Base-by-base conservation (phyloP, 2,113 vertebrate genomes). In the Charadrius vociferus region DNA sequence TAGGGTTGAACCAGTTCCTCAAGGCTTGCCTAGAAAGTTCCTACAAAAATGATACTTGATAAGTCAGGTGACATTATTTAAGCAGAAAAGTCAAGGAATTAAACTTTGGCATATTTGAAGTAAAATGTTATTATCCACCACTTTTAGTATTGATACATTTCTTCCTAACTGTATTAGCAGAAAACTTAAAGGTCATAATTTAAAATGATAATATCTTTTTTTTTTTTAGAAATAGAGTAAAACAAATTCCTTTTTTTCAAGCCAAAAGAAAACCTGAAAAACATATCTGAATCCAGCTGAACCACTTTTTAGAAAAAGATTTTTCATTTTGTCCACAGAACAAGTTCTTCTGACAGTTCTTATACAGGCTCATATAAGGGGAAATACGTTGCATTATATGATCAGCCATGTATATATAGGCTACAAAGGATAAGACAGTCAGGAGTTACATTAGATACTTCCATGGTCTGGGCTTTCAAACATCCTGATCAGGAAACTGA, bases 221-320 rank as follows among this genome's bases (percentile, higher is more conserved):
- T 50, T 77, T 53, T 50, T 77, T 86, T 50, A 34, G 26, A 70
- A 75, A 20, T 5, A 36, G 9, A 53, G 4, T 21, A 26, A 77
- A 63, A 59, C 6, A 66, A 79, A 65, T 41, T 27, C 18, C 14
- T 34, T 63, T 75, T 43, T 59, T 80, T 36, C 29, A 52, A 10
- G 14, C 47, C 23, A 23, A 61, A 22, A 32, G 7, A 6, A 88
- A 90, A n/a, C 5, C 4, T 37, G 16, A 65, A 45, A 81, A 61
- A 7, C 13, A 30, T n/a, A 32, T 36, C 27, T 61, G 26, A 43
- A 8, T 70, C 36, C 50, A 70, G 13, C 12, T 72, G 22, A 78
- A 32, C 1, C 7, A 8, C 8, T 27, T 8, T 67, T 26, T 4
- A 15, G 22, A 34, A 36, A 83, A 63, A 15, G 0, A 4, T 37